A percentile compares a stretch with the other conserved stretches of the same genome.
These are phyloP conservation scores for Plumapathes pennacea DNA, from an alignment of 92 coral and sea anemone species.

Conservation along the genomic window DNA sequence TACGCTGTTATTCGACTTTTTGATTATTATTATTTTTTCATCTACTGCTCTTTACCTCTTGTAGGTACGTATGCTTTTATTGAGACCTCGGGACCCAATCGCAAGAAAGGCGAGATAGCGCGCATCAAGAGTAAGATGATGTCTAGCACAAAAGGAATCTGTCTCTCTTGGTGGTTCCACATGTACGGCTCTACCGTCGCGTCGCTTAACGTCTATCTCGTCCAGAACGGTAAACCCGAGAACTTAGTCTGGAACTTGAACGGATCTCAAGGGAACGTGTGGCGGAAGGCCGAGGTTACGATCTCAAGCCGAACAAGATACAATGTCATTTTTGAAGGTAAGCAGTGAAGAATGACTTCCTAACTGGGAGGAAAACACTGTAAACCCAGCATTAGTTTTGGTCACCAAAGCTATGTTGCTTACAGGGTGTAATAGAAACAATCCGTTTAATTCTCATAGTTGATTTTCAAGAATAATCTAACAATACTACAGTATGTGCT, in stretches of 20 bases:
- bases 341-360: too few species aligned
- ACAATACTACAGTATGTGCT: too few species aligned
- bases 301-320: constrained; percentile 48
- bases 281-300: constrained; percentile 88
- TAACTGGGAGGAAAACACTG: too few species aligned
- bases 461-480: too few species aligned
- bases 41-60: background rate
- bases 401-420: too few species aligned
- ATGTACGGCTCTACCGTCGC: constrained; percentile 92
- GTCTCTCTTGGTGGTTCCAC: constrained; percentile 98
- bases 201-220: constrained; percentile 71
- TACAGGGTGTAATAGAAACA: too few species aligned
- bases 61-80: constrained; percentile 83
- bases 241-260: constrained; percentile 77
- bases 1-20: too few species aligned
- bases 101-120: constrained; percentile 81
- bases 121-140: constrained; percentile 76
- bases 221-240: constrained; percentile 72
- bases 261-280: constrained; percentile 88
- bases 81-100: constrained; percentile 91
- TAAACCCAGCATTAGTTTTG: too few species aligned
- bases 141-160: constrained; percentile 73
- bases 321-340: constrained; percentile 39
- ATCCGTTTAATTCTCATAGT: too few species aligned
- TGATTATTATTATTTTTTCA: background rate